Evolutionary conservation across 2,888 invertebrate genomes (phyloP).

Genomic region (Spatulosminthurus flaviceps): DNA sequence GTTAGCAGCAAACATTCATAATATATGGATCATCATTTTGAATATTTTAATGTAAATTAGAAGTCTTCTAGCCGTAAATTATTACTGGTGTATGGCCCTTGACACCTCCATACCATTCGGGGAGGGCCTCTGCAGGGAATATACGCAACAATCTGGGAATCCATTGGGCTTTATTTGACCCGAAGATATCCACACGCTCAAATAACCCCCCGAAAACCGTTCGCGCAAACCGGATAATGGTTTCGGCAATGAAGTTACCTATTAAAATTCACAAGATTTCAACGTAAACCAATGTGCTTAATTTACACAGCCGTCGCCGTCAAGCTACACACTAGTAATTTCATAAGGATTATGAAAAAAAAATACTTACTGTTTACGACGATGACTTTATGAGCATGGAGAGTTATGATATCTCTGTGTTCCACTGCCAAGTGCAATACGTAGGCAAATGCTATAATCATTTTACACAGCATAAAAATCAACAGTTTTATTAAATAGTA

Average conservation of each 20-base stretch:
- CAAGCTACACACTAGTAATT: too few relatives aligned
- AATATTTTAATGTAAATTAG: too few relatives aligned
- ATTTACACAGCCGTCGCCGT: too few relatives aligned
- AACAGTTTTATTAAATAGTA: neutral
- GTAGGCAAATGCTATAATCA: neutral
- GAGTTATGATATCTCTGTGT: conserved; percentile 4
- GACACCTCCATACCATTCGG: conserved; percentile 1
- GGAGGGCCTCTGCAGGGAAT: neutral
- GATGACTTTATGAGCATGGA: conserved; percentile 6
- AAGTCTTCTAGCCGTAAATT: neutral
- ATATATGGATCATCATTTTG: too few relatives aligned
- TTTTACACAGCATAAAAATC: too few relatives aligned
- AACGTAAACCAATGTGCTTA: neutral
- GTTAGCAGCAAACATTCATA: too few relatives aligned
- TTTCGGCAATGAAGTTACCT: conserved; percentile 11
- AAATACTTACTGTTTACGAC: neutral
- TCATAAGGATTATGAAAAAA: neutral
- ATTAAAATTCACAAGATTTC: neutral
- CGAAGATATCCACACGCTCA: neutral
- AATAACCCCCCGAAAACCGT: neutral
- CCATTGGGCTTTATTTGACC: conserved; percentile 9
- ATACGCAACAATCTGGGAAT: neutral
- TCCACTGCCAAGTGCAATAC: neutral
- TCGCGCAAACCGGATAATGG: neutral
- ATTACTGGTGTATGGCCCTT: neutral